Evolutionary conservation across 2,888 invertebrate genomes (phyloP).

Genomic region (Coleophora flavipennella): DNA sequence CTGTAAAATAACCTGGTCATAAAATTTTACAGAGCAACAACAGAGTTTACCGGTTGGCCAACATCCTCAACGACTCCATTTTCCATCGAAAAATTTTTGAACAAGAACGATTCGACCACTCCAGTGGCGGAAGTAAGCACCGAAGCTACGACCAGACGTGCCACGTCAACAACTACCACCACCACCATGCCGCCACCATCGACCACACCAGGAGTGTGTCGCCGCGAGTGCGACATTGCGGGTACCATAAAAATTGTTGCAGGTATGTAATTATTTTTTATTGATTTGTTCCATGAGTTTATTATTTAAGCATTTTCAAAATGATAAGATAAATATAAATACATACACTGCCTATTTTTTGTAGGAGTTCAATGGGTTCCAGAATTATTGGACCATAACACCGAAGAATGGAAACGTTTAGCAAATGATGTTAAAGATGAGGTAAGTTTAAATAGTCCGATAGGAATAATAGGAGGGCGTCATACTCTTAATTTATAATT

Average conservation of each 20-base stretch:
- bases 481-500: neutral
- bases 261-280: conserved; percentile 41
- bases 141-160: conserved; percentile 62
- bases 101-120: conserved; percentile 76
- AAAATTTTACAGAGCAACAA: conserved; percentile 77
- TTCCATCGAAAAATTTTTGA: conserved; percentile 85
- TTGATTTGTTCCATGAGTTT: too few species aligned
- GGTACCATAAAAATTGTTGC: conserved; percentile 89
- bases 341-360: conserved; percentile 20
- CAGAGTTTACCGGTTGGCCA: conserved; percentile 94
- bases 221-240: conserved; percentile 85
- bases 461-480: neutral
- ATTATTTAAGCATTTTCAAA: too few species aligned
- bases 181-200: conserved; percentile 80
- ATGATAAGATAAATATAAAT: too few species aligned
- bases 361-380: conserved; percentile 85
- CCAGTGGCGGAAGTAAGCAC: conserved; percentile 53
- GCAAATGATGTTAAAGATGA: conserved; percentile 86
- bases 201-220: conserved; percentile 86
- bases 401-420: conserved; percentile 87
- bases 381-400: conserved; percentile 88
- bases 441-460: conserved; percentile 56
- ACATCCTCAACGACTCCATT: conserved; percentile 90
- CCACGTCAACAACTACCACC: conserved; percentile 75
- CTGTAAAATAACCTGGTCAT: neutral